Conservation (phyloP, 2,888 invertebrate genomes). For the Brachylomia viminalis region DNA sequence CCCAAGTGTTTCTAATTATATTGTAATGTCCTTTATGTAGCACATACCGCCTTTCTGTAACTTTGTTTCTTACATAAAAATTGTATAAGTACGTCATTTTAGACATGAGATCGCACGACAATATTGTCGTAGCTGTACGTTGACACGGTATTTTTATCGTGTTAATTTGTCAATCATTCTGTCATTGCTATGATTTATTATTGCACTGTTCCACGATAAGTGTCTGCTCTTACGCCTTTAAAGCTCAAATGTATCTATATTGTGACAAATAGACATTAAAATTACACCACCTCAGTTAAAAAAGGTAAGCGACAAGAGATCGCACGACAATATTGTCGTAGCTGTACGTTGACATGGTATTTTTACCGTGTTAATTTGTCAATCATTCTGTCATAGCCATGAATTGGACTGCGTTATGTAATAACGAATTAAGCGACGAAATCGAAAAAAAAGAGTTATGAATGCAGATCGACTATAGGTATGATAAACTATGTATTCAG, state of each 20-base stretch:
- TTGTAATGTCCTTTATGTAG: slow-evolving; percentile 28
- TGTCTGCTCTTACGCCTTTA: not conserved
- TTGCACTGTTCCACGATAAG: slow-evolving; percentile 8
- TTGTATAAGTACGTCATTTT: not conserved
- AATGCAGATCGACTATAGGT: no score
- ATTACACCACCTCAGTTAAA: not conserved
- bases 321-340: not conserved
- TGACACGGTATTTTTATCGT: slow-evolving; percentile 3
- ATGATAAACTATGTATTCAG: no score
- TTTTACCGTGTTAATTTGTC: not conserved
- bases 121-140: not conserved
- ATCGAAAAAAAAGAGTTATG: no score
- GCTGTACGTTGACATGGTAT: not conserved
- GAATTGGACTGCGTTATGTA: slow-evolving; percentile 23
- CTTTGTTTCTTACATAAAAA: not conserved
- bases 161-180: not conserved
- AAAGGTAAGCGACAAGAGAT: not conserved
- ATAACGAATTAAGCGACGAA: no score
- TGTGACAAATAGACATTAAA: not conserved
- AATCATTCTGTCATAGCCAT: not conserved
- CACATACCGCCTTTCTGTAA: slow-evolving; percentile 18
- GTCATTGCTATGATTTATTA: not conserved
- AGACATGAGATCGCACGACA: not conserved
- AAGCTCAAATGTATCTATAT: not conserved
- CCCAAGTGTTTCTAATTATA: slow-evolving; percentile 57